Base-by-base conservation (phyloP, 2,888 invertebrate species). In the Aleiodes testaceus region DNA sequence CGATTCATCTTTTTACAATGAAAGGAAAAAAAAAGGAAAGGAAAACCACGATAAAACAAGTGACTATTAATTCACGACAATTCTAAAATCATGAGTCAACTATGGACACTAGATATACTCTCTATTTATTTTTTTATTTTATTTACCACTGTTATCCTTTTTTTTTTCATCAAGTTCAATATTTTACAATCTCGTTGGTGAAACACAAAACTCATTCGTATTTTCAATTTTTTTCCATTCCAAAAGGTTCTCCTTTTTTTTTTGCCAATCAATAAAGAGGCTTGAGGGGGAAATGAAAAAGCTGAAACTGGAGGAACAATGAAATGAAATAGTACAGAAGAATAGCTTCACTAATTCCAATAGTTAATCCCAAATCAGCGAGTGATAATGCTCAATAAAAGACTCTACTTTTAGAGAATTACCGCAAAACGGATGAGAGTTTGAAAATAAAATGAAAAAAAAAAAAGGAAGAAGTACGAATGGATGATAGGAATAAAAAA, bases 11-110 rank as follows among this genome's bases (percentile, higher is more conserved):
- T 20, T 36, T 16, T 64, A 36, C 26, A 9, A 55, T 22, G 16
- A 20, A 18, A 53, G n/a, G n/a, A 52, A 61, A 50, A 42, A 53
- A 47, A 26, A 53, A 18, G 14, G 16, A 53, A 18, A 20, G 26
- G 47, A 59, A 53, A 59, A 61, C 14, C 11, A 59, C 42, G 16
- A 42, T 59, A 18, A 11, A 16, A 26, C 14, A 16, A 20, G 16
- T 64, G 59, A 64, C 67, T 53, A 72, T 72, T 72, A 72, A 69
- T 73, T 69, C 66, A 70, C 65, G 64, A 68, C 55, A 47, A 42
- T 65, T 66, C 59, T 36, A 11, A 18, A 59, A 59, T 36, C 59
- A 42, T 42, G 59, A 59, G 36, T 59, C 59, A 59, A 59, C 36
- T 59, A 16, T 59, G 42, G 59, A 59, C 59, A 59, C 16, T 59